Evolutionary conservation across 2,888 invertebrate species (phyloP).

Genomic region (Mythimna vitellina): DNA sequence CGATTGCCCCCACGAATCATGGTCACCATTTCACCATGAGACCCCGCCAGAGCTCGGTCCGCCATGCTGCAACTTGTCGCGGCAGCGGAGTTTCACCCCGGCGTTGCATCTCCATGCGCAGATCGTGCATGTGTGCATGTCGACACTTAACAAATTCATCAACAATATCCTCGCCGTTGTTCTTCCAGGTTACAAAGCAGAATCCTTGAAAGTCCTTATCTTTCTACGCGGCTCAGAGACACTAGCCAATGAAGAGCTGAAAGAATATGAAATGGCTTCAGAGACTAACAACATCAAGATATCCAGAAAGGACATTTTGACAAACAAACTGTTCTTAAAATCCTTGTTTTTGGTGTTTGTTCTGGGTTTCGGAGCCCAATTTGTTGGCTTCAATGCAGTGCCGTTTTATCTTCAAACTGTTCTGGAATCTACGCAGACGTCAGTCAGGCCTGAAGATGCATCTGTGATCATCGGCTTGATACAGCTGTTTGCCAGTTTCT

Average conservation of each 20-base stretch:
- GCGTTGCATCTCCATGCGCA: too few species aligned
- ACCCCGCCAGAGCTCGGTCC: too few species aligned
- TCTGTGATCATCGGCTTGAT: constrained; percentile 78
- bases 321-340: constrained; percentile 53
- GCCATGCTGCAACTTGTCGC: too few species aligned
- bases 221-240: constrained; percentile 75
- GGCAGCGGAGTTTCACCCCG: too few species aligned
- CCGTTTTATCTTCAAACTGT: constrained; percentile 79
- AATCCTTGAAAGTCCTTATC: constrained; percentile 74
- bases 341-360: constrained; percentile 35
- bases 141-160: too few species aligned
- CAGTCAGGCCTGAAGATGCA: constrained; percentile 73
- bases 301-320: constrained; percentile 55
- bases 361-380: constrained; percentile 59
- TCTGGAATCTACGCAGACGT: constrained; percentile 76
- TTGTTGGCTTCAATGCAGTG: constrained; percentile 77
- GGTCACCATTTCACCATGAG: too few species aligned
- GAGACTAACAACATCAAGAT: constrained; percentile 37
- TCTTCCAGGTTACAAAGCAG: constrained; percentile 70
- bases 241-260: constrained; percentile 74
- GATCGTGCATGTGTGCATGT: too few species aligned
- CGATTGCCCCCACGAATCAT: too few species aligned
- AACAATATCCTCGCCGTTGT: too few species aligned
- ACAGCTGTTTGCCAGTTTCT: constrained; percentile 75
- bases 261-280: constrained; percentile 70